Evolutionary conservation across 1,140 invertebrate genomes (phyloP), one percentile per base, ranked within the genome.

Genomic region (Neodiprion lecontei): DNA sequence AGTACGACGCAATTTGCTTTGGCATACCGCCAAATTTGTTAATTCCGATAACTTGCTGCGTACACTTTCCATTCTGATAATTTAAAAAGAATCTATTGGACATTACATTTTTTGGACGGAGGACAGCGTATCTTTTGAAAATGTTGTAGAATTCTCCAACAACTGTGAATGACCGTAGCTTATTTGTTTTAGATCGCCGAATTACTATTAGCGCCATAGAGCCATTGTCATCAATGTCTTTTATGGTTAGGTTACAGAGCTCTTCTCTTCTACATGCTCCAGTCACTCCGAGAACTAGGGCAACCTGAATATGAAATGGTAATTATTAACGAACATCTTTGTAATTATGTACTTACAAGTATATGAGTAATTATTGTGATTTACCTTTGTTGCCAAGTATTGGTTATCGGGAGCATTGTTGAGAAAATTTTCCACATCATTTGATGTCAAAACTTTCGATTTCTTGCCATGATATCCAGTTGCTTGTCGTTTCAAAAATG

Each of bases 1-100:
- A 69, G 74, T 76, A 81, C 14, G 71, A 65, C 5, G 76, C 77
- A 14, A 81, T 72, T 69, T 74, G 49, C 50, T 69, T 76, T 66
- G 77, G 77, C 74, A 82, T 80, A 14, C 11, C 50, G 10, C 70
- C 72, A 74, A 82, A 72, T 71, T 81, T 84, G 72, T 85, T 82
- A 71, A 77, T 80, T 0, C 80, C 84, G 23, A 84, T 79, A 14
- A 50, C 48, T 74, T 83, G 80, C 17, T 10, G 40, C 12, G 73
- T 74, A 50, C 73, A 74, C 47, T 69, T 49, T 8, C 73, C 73
- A 21, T 69, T 49, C 28, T 74, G 67, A 23, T 69, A 74, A 53
- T 74, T 74, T 61, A 50, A 12, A 61, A 69, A 74, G n/a, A 74
- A 49, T 40, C 67, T n/a, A n/a, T 69, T 61, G n/a, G 67, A 8